Base-by-base conservation (phyloP, 2,888 invertebrate species). In the Acrobasis repandana region DNA sequence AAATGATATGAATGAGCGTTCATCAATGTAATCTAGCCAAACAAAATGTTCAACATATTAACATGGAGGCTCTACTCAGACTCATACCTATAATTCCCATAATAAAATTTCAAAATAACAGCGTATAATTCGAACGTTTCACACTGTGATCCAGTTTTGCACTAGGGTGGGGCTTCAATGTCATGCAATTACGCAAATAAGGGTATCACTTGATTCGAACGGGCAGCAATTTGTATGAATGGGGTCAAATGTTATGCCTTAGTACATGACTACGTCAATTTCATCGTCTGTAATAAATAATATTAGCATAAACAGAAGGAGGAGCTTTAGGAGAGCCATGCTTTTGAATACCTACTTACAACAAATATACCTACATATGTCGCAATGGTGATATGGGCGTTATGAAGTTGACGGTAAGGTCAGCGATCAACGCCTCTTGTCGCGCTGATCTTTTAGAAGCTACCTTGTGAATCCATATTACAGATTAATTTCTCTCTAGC, bases 131-230 rank as follows among this genome's bases (percentile, higher is more conserved):
- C 43, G 43, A 14, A 5, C 43, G n/a, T 56, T 50, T 33, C 50
- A 28, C 15, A 52, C 16, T 38, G 34, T 10, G 36, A 54, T 38
- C 18, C 38, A 38, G 38, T 54, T 38, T 54, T 54, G 38, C 18
- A 38, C 38, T 54, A 54, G 54, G 38, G 54, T 54, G 36, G 54
- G 54, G 54, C 36, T 38, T 16, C 38, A 36, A n/a, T 47, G 33
- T 10, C 47, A 9, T 15, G 57, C 48, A 57, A 57, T 57, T 57
- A 57, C 34, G 34, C 48, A 57, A 46, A 57, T 57, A 33, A 57
- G 47, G 57, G 47, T 48, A 57, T 57, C 48, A 57, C 57, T 48
- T 57, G 20, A 49, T 58, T 34, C 49, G 50, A 58, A 58, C 49
- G 14, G 49, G 33, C 58, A 18, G 49, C 18, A 48, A 50, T 58